These are phyloP conservation scores for Meghimatium bilineatum DNA, from an alignment of 2,888 invertebrate genomes.

Conservation along the genomic window DNA sequence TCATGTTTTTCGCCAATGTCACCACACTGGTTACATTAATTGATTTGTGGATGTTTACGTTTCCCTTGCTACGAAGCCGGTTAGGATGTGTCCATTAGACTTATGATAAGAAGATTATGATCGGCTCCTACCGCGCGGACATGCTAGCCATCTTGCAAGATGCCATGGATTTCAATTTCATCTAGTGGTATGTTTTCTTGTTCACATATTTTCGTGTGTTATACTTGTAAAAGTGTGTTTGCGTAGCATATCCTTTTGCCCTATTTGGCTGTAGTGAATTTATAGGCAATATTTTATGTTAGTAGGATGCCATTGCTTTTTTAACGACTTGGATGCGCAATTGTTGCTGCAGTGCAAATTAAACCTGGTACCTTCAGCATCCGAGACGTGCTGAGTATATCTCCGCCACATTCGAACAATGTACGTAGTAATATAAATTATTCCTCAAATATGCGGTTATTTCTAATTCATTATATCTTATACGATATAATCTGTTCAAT, in stretches of 20 bases:
- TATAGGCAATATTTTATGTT: too few species aligned
- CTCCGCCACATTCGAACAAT: too few species aligned
- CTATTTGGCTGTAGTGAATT: not conserved
- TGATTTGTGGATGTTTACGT: not conserved
- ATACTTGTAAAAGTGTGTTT: not conserved
- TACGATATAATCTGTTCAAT: too few species aligned
- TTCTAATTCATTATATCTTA: too few species aligned
- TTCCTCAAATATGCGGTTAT: too few species aligned
- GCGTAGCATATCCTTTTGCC: not conserved
- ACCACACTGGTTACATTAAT: not conserved
- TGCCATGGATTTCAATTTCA: not conserved
- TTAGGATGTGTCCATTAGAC: not conserved
- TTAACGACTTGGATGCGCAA: too few species aligned
- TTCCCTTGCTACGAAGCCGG: not conserved
- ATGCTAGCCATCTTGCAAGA: not conserved
- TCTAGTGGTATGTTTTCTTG: not conserved
- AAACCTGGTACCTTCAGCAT: too few species aligned
- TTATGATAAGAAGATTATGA: conserved; percentile 1
- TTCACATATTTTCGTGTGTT: not conserved
- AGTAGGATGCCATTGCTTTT: not conserved
- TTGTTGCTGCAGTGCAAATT: too few species aligned
- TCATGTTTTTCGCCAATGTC: not conserved
- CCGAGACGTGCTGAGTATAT: too few species aligned
- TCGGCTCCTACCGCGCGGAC: not conserved
- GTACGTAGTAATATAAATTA: too few species aligned